A percentile compares a stretch with the other conserved stretches of the same genome.
Conservation (phyloP, 2,888 invertebrate species). For the Chrysolina haemoptera region DNA sequence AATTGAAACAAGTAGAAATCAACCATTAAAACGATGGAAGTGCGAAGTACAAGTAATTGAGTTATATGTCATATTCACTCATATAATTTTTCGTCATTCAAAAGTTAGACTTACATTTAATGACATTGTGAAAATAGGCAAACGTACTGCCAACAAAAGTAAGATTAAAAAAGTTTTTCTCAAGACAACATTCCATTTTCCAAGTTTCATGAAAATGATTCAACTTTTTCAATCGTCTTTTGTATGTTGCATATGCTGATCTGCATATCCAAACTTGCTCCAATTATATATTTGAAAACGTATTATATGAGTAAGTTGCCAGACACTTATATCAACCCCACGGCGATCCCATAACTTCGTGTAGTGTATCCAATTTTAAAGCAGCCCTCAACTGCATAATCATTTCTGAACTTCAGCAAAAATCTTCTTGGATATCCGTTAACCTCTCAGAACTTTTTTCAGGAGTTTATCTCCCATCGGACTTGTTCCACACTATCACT, state of each 20-base stretch:
- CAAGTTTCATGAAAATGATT: not conserved
- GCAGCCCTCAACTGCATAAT: not conserved
- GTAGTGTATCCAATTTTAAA: not conserved
- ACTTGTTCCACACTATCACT: too few species aligned
- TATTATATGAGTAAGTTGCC: conserved; percentile 50
- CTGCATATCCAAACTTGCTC: conserved; percentile 35
- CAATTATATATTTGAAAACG: conserved; percentile 48
- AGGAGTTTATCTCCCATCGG: too few species aligned
- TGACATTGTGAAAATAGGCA: too few species aligned
- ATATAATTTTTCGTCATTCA: too few species aligned
- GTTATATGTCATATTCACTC: too few species aligned
- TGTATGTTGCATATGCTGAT: not conserved
- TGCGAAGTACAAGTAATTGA: too few species aligned
- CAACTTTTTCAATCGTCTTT: not conserved
- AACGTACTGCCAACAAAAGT: too few species aligned
- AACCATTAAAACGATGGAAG: too few species aligned
- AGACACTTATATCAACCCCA: conserved; percentile 23
- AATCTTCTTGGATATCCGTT: not conserved
- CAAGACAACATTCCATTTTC: not conserved
- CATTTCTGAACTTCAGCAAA: not conserved
- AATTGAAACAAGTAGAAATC: too few species aligned
- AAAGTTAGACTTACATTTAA: too few species aligned
- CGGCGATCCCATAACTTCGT: conserved; percentile 21
- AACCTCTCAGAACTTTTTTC: too few species aligned
- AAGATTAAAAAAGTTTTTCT: too few species aligned